Evolutionary conservation across 37 sponge, comb jelly and placozoan species (phyloP).

Genomic region (Halisarca cf. caerulea): DNA sequence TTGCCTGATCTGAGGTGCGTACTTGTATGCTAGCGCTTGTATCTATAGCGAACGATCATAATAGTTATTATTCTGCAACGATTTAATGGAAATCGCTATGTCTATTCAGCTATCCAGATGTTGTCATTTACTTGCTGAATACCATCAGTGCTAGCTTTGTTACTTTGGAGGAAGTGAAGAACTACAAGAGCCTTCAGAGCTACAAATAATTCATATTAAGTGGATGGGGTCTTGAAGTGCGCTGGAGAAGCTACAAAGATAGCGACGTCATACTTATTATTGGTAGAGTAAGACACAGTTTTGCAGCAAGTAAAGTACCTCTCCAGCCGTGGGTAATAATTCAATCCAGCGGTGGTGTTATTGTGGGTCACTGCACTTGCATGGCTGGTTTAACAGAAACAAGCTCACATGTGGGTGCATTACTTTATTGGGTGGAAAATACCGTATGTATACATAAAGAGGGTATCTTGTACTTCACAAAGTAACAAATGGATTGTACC

Average conservation of each 20-base stretch:
- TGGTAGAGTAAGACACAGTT: slow-evolving; percentile 46
- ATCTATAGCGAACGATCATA: too few relatives aligned
- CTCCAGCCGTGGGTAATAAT: slow-evolving; percentile 25
- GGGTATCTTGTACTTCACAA: not conserved
- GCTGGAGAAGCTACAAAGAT: slow-evolving; percentile 38
- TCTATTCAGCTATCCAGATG: slow-evolving; percentile 48
- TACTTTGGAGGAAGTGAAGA: slow-evolving; percentile 49
- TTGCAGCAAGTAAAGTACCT: slow-evolving; percentile 31
- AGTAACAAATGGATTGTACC: slow-evolving; percentile 49
- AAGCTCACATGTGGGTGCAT: not conserved
- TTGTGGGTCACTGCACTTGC: slow-evolving; percentile 38
- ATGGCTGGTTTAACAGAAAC: slow-evolving; percentile 40
- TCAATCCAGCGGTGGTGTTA: not conserved
- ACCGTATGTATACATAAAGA: not conserved
- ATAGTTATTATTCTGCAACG: too few relatives aligned
- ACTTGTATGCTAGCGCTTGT: too few relatives aligned
- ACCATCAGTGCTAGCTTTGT: slow-evolving; percentile 50
- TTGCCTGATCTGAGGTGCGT: not conserved
- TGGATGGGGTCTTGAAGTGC: slow-evolving; percentile 42
- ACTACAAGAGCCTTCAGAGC: slow-evolving; percentile 52
- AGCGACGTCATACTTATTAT: slow-evolving; percentile 11
- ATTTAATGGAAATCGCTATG: not conserved
- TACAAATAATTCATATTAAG: slow-evolving; percentile 53
- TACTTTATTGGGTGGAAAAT: slow-evolving; percentile 18
- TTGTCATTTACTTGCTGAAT: slow-evolving; percentile 44